A percentile compares a stretch with the other conserved stretches of the same genome.
phyloP scores from a whole-genome alignment of 2,797 vertebrate genomes.

The Urophycis tenuis region DNA sequence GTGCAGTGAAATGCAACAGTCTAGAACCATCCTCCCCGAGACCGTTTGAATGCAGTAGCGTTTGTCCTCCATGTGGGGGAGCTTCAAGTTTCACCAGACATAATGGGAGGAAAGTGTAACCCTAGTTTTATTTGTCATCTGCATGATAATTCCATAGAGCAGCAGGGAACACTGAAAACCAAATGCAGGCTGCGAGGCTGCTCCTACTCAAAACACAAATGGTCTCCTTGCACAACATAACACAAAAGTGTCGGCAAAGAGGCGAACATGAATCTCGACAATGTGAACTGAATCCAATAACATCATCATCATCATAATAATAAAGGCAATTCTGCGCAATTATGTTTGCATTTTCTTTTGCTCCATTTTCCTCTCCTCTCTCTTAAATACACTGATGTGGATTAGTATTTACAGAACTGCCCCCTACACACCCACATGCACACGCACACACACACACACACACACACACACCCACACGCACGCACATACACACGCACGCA shows the following conservation, averaged over 20 bases:
- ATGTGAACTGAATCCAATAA: slow-evolving; percentile 45
- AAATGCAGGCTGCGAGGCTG: neutral
- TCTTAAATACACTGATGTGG: slow-evolving; percentile 61
- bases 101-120: slow-evolving; percentile 22
- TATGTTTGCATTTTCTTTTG: slow-evolving; percentile 49
- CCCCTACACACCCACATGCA: slow-evolving; percentile 27
- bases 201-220: slow-evolving; percentile 33
- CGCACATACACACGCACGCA: slow-evolving; percentile 32
- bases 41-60: slow-evolving; percentile 24
- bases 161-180: slow-evolving; percentile 49
- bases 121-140: slow-evolving; percentile 61
- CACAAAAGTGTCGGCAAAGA: slow-evolving; percentile 36
- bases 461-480: slow-evolving; percentile 33
- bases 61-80: slow-evolving; percentile 16
- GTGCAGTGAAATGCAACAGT: neutral
- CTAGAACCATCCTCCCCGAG: slow-evolving; percentile 12
- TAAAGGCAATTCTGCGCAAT: slow-evolving; percentile 66
- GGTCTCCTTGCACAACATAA: slow-evolving; percentile 41
- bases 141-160: slow-evolving; percentile 48
- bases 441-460: slow-evolving; percentile 23
- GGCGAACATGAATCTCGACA: slow-evolving; percentile 16
- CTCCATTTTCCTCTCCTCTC: neutral
- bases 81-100: slow-evolving; percentile 62
- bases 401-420: slow-evolving; percentile 58
- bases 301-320: slow-evolving; percentile 46